Conservation (phyloP, 2,113 vertebrate species). For the Brachirus orientalis region DNA sequence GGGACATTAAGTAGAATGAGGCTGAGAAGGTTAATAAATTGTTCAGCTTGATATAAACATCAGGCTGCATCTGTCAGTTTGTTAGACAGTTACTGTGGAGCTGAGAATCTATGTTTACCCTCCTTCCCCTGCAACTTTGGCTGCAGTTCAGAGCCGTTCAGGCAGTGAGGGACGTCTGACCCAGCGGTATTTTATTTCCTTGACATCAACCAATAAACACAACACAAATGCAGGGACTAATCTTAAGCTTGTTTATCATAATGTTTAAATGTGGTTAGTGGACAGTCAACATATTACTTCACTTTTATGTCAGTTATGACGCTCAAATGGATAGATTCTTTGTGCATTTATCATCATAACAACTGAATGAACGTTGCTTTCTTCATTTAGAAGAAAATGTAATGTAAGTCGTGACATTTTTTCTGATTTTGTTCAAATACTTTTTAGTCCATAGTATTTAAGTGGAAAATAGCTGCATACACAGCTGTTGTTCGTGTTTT, state of each 20-base stretch:
- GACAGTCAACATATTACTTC: no score
- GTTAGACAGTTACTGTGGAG: constrained; percentile 4
- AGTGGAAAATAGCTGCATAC: no score
- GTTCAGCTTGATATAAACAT: constrained; percentile 10
- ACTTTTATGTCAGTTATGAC: no score
- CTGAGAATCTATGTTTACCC: constrained; percentile 18
- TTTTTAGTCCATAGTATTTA: no score
- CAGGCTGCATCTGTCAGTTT: not conserved
- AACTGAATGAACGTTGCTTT: no score
- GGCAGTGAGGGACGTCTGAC: constrained; percentile 21
- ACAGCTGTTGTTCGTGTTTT: no score
- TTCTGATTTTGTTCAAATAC: no score
- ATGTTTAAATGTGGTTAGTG: no score
- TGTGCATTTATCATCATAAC: no score
- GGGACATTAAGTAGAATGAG: not conserved
- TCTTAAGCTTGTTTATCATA: constrained; percentile 16
- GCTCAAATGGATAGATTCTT: no score
- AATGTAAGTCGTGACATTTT: no score
- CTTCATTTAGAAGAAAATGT: no score
- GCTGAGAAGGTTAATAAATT: constrained; percentile 18
- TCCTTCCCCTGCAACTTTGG: constrained; percentile 10
- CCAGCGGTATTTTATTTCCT: constrained; percentile 53
- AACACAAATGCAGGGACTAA: constrained; percentile 42
- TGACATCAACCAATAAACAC: constrained; percentile 54
- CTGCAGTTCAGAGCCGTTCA: not conserved